Conservation (phyloP, 1,140 invertebrate species). For the Drosophila carrolli region DNA sequence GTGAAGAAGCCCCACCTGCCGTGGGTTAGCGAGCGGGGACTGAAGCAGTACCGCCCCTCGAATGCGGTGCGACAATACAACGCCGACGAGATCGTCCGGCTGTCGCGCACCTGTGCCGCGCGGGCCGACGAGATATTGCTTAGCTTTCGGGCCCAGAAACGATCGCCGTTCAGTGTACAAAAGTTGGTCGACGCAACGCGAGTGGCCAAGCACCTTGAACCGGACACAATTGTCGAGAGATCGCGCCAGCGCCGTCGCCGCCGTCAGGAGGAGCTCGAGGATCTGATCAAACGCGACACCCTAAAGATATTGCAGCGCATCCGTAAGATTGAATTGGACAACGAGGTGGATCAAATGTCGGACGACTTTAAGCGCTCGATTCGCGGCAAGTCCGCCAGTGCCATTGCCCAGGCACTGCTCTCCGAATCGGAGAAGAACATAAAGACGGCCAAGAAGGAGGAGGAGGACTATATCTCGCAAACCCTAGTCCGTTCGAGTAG, state of each 20-base stretch:
- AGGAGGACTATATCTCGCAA: constrained; percentile 75
- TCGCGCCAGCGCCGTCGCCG: constrained; percentile 85
- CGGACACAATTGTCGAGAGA: constrained; percentile 86
- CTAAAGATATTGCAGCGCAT: constrained; percentile 84
- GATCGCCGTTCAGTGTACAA: constrained; percentile 88
- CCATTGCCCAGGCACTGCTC: constrained; percentile 89
- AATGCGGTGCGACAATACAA: constrained; percentile 87
- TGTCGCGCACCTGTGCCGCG: constrained; percentile 88
- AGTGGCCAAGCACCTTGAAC: constrained; percentile 88
- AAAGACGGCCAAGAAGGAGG: constrained; percentile 81
- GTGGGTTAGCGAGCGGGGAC: constrained; percentile 89
- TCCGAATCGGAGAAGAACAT: constrained; percentile 87
- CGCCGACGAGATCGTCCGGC: constrained; percentile 87
- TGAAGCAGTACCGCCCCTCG: constrained; percentile 86
- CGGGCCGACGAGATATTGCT: constrained; percentile 88
- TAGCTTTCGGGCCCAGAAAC: constrained; percentile 87
- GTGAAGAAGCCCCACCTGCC: constrained; percentile 88
- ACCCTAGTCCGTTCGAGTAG: constrained; percentile 71
- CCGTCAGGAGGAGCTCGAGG: constrained; percentile 85
- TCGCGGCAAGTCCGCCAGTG: constrained; percentile 90
- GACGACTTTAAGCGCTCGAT: constrained; percentile 86
- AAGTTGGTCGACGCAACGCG: constrained; percentile 88
- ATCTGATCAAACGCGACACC: constrained; percentile 82
- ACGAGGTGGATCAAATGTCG: constrained; percentile 85
- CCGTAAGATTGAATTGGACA: constrained; percentile 75